These are phyloP conservation scores for Netelia virgata DNA, from an alignment of 2,888 invertebrate genomes.

Conservation along the genomic window DNA sequence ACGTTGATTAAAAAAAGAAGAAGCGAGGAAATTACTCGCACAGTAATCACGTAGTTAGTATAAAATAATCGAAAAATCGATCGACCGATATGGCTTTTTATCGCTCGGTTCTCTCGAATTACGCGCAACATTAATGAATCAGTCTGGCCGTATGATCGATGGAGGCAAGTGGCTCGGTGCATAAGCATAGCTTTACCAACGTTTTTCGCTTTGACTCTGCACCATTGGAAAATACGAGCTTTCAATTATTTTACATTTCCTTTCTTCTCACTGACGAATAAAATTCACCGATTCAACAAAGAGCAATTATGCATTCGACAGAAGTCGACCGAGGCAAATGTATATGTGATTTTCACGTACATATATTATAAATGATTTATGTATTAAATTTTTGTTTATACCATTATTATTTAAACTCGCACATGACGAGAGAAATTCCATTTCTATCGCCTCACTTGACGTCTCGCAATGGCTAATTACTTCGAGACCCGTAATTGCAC, in stretches of 20 bases:
- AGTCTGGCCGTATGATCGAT: constrained; percentile 34
- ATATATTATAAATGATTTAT: constrained; percentile 31
- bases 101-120: not conserved
- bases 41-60: no score
- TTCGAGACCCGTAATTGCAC: constrained; percentile 58
- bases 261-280: constrained; percentile 41
- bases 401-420: constrained; percentile 22
- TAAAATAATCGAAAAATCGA: no score
- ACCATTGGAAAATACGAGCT: constrained; percentile 13
- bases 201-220: constrained; percentile 3
- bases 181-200: constrained; percentile 2
- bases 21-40: no score
- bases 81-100: not conserved
- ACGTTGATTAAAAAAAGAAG: no score
- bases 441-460: constrained; percentile 49
- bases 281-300: constrained; percentile 45
- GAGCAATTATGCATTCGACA: constrained; percentile 36
- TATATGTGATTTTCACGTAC: not conserved
- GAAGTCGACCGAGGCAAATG: constrained; percentile 10
- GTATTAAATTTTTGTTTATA: not conserved
- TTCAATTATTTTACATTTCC: constrained; percentile 5
- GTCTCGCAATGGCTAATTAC: constrained; percentile 65
- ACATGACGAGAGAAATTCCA: constrained; percentile 29
- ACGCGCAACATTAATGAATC: constrained; percentile 47
- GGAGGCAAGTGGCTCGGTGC: not conserved